Evolutionary conservation across 2,797 vertebrate species (phyloP), one percentile per base, ranked within the genome.

Genomic region (Cirrhinus molitorella): DNA sequence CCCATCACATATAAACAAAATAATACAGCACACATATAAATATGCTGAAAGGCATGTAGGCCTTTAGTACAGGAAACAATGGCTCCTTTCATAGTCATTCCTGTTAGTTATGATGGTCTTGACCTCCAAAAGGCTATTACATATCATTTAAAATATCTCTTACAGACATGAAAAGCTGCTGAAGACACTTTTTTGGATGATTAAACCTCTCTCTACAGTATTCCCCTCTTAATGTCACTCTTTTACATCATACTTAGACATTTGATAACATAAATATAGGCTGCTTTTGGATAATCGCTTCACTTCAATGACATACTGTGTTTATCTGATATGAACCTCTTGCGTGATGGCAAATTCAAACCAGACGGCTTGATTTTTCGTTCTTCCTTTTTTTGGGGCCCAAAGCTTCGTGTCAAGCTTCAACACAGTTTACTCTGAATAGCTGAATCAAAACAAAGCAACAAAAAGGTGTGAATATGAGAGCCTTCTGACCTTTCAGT

Each of bases 251-350:
- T 83, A 11, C 57, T 63, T 75, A 47, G 79, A 85, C 47, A 85
- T 85, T 57, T 85, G 85, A 83, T 83, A 78, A 63, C 84, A 77
- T 81, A 77, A 85, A 67, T 77, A 81, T 53, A 55, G 76, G 65
- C 43, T 79, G 13, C 45, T 45, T 81, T 77, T 81, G 73, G 70
- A 83, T 74, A 23, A 85, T 80, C 21, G 17, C 53, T 79, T 79
- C 25, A 61, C 45, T 81, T 81, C 34, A 59, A 49, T 57, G 63
- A 66, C 76, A 86, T 77, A 25, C 55, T 79, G 59, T 43, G 63
- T 86, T 84, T 82, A 71, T 85, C 70, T 79, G 49, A 73, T 81
- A 57, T 55, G 40, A 75, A 11, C 37, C 79, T 82, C 49, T 59
- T 71, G 57, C 23, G 11, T 74, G 71, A 66, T 61, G 51, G 5